A percentile compares a stretch with the other conserved stretches of the same genome.
Evolutionary conservation across 2,888 invertebrate species (phyloP).

Genomic region (Pseudococcus viburni): DNA sequence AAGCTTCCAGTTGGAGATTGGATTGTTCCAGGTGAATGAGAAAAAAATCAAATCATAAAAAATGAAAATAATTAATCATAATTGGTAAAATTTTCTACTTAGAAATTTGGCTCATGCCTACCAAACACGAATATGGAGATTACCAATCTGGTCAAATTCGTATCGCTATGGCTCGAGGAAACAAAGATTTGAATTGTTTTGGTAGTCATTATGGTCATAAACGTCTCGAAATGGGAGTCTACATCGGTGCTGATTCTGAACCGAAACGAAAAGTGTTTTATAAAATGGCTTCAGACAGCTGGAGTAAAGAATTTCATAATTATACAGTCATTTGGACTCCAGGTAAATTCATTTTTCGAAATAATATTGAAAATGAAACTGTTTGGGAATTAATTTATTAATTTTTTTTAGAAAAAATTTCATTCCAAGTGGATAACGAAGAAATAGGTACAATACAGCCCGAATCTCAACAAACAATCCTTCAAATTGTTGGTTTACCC

Average conservation of each 20-base stretch:
- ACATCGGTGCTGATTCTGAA: slow-evolving; percentile 68
- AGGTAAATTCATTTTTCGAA: slow-evolving; percentile 68
- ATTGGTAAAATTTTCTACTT: not conserved
- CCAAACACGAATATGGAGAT: slow-evolving; percentile 70
- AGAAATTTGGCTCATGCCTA: slow-evolving; percentile 72
- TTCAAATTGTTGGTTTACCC: slow-evolving; percentile 67
- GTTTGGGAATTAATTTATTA: not conserved
- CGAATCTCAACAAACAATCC: slow-evolving; percentile 1
- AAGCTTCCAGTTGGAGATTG: slow-evolving; percentile 84
- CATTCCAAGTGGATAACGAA: slow-evolving; percentile 49
- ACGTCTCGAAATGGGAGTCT: slow-evolving; percentile 70
- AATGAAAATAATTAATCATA: no score
- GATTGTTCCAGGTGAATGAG: slow-evolving; percentile 80
- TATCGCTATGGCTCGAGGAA: slow-evolving; percentile 73
- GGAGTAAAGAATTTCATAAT: slow-evolving; percentile 73
- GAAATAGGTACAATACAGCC: not conserved
- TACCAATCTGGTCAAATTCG: slow-evolving; percentile 73
- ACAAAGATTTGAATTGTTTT: slow-evolving; percentile 68
- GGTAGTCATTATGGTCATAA: slow-evolving; percentile 69
- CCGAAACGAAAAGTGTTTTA: slow-evolving; percentile 69
- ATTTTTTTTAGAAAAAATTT: slow-evolving; percentile 48
- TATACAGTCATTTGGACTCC: slow-evolving; percentile 74
- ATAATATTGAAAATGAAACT: no score
- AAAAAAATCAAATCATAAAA: no score
- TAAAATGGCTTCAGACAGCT: slow-evolving; percentile 68